Evolutionary conservation across 2,797 vertebrate genomes (phyloP).

Genomic region (Microctenopoma steveboyesi): DNA sequence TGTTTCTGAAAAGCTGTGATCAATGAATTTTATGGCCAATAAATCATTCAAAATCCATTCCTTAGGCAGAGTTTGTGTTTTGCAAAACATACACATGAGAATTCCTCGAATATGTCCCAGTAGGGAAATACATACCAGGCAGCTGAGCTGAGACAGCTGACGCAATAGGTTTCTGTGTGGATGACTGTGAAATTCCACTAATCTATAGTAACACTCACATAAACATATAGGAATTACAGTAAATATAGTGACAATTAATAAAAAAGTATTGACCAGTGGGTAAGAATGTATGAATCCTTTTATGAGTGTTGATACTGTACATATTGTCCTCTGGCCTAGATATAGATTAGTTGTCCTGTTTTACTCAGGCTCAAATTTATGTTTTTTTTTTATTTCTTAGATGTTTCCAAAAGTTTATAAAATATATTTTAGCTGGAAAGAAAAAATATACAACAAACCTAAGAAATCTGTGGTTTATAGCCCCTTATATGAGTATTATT

Average conservation of each 20-base stretch:
- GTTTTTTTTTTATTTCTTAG: background rate
- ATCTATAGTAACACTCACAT: background rate
- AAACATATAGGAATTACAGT: background rate
- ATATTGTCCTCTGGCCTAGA: slow-evolving; percentile 37
- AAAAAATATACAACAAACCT: no score
- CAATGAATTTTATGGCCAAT: slow-evolving; percentile 61
- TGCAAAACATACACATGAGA: slow-evolving; percentile 25
- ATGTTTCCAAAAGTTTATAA: no score
- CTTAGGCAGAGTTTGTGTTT: slow-evolving; percentile 23
- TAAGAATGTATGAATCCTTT: no score
- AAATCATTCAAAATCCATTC: slow-evolving; percentile 53
- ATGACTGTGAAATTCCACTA: slow-evolving; percentile 47
- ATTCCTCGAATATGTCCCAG: slow-evolving; percentile 20
- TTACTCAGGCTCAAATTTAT: slow-evolving; percentile 11
- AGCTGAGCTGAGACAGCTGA: slow-evolving; percentile 8
- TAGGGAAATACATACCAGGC: slow-evolving; percentile 14
- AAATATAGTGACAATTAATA: background rate
- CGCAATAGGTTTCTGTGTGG: slow-evolving; percentile 39
- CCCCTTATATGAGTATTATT: no score
- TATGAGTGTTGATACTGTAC: slow-evolving; percentile 4
- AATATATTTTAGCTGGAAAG: no score
- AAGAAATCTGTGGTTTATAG: no score
- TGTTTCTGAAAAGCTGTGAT: slow-evolving; percentile 58
- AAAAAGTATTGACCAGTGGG: background rate
- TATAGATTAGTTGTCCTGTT: slow-evolving; percentile 14